Conservation (phyloP, 2,113 vertebrate species). For the Xerus inauris region DNA sequence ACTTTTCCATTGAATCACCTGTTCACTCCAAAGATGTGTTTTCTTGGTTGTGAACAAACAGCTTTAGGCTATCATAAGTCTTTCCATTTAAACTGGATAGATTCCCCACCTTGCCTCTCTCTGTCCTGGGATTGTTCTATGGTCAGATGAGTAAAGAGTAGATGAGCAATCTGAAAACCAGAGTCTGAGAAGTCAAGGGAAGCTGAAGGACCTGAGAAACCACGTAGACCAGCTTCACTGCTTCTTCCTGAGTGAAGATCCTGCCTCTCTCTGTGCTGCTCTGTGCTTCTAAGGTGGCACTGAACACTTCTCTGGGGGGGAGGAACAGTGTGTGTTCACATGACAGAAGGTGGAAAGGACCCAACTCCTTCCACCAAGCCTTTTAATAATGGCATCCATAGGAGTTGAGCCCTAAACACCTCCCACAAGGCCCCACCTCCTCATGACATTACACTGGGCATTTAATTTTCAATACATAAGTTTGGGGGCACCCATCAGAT, state of each 20-base stretch:
- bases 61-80: neutral
- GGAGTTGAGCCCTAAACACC: neutral
- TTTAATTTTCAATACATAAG: neutral
- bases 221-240: neutral
- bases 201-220: neutral
- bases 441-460: neutral
- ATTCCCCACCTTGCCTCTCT: neutral
- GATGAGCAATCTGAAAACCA: neutral
- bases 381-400: neutral
- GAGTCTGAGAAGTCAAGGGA: neutral
- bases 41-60: neutral
- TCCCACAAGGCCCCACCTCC: neutral
- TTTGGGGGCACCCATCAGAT: neutral
- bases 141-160: neutral
- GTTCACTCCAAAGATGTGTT: neutral
- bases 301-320: neutral
- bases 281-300: neutral
- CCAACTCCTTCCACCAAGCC: neutral
- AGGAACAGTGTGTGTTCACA: neutral
- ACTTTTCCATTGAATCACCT: neutral
- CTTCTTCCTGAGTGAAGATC: neutral
- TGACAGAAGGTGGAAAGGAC: neutral
- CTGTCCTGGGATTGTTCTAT: neutral
- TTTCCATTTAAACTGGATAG: neutral
- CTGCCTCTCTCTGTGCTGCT: neutral